Evolutionary conservation across 1,140 invertebrate species (phyloP).

Genomic region (Mya arenaria): DNA sequence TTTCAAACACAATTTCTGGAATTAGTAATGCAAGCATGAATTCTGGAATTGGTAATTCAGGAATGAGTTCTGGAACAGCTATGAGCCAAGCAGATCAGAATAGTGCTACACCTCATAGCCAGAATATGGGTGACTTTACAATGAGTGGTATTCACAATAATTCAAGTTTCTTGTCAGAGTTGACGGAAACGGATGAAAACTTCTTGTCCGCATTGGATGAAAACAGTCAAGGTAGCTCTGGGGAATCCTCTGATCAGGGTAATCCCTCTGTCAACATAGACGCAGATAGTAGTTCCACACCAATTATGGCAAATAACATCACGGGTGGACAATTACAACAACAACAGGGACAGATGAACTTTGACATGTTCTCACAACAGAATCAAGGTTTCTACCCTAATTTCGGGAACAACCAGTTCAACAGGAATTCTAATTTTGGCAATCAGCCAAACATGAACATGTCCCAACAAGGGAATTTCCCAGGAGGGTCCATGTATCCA

Average conservation of each 20-base stretch:
- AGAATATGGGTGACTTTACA: slow-evolving; percentile 41
- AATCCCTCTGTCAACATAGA: no score
- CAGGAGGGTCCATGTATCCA: slow-evolving; percentile 35
- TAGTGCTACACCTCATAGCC: neutral
- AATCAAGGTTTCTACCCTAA: slow-evolving; percentile 31
- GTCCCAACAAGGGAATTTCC: slow-evolving; percentile 36
- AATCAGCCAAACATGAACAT: slow-evolving; percentile 37
- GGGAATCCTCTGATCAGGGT: neutral
- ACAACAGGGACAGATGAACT: slow-evolving; percentile 32
- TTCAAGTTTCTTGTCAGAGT: slow-evolving; percentile 50
- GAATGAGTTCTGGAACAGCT: neutral
- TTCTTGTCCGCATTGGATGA: slow-evolving; percentile 44
- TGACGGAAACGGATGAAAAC: slow-evolving; percentile 46
- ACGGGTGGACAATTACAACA: no score
- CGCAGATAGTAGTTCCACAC: no score
- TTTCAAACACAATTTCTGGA: neutral
- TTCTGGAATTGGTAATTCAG: neutral
- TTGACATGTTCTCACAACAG: slow-evolving; percentile 46
- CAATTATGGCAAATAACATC: no score
- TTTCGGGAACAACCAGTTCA: slow-evolving; percentile 46
- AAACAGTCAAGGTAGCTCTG: neutral
- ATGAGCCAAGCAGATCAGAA: neutral
- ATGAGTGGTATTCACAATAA: slow-evolving; percentile 52
- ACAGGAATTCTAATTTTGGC: slow-evolving; percentile 25
- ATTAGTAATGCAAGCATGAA: no score